phyloP scores from a whole-genome alignment of 1,140 invertebrate species.

The Mercenaria mercenaria region DNA sequence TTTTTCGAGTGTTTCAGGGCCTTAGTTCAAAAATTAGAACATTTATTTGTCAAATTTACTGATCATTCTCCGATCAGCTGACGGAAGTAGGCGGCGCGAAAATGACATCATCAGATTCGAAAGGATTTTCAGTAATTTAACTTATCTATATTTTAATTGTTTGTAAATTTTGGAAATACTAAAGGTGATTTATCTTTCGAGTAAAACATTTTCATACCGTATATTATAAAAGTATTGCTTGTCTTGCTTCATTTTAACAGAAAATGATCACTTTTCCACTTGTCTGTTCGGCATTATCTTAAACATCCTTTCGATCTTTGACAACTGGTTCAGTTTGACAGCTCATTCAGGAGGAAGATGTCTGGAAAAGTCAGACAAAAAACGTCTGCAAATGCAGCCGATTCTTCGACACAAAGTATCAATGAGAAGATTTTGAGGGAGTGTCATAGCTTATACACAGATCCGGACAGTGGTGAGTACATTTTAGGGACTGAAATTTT shows the following conservation, averaged over 20 bases:
- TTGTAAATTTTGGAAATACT: no score
- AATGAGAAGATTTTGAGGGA: constrained; percentile 89
- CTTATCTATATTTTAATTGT: not conserved
- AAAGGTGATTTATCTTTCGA: no score
- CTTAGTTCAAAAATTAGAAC: constrained; percentile 11
- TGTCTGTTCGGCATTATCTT: not conserved
- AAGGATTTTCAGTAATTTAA: constrained; percentile 55
- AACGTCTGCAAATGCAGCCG: constrained; percentile 86
- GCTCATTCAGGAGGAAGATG: constrained; percentile 82
- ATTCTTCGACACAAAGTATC: constrained; percentile 86
- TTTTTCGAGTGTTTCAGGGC: not conserved
- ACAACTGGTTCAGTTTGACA: constrained; percentile 74
- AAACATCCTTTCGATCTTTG: constrained; percentile 20
- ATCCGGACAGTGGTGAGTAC: constrained; percentile 87
- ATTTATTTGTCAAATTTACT: constrained; percentile 8
- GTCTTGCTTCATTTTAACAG: no score
- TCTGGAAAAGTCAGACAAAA: constrained; percentile 86
- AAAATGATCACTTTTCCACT: constrained; percentile 18
- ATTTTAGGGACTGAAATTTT: constrained; percentile 19
- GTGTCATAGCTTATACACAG: constrained; percentile 88
- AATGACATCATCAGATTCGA: constrained; percentile 65
- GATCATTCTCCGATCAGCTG: constrained; percentile 83
- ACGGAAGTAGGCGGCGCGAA: constrained; percentile 81
- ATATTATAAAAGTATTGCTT: no score
- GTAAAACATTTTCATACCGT: no score